These are phyloP conservation scores for Luperina nickerlii DNA, from an alignment of 2,888 invertebrate species.

Conservation along the genomic window DNA sequence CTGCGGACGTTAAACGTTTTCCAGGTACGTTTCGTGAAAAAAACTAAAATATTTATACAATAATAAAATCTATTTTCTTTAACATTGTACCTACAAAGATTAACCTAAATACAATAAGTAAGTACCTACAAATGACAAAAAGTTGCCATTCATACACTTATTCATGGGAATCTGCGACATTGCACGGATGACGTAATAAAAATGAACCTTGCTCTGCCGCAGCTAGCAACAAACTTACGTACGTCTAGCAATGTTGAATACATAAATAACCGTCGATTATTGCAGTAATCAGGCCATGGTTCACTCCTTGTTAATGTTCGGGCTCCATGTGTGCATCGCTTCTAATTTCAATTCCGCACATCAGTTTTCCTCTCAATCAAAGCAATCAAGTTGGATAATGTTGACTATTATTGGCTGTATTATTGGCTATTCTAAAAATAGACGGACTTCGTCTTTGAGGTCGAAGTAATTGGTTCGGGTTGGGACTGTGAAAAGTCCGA, in stretches of 20 bases:
- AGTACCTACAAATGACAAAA: constrained; percentile 17
- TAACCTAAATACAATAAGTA: constrained; percentile 15
- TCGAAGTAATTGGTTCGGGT: constrained; percentile 1
- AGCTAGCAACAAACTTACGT: constrained; percentile 40
- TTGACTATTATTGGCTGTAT: constrained; percentile 26
- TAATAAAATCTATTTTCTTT: constrained; percentile 4
- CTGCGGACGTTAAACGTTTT: neutral
- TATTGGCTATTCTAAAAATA: constrained; percentile 37
- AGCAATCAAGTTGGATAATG: constrained; percentile 37
- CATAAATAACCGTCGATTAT: constrained; percentile 49
- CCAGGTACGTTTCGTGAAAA: neutral
- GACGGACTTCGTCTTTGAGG: neutral
- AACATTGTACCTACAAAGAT: constrained; percentile 3
- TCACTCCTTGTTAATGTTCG: constrained; percentile 52
- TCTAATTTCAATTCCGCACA: constrained; percentile 42
- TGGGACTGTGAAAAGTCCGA: neutral
- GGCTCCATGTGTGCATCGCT: constrained; percentile 20
- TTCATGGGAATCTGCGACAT: constrained; percentile 3
- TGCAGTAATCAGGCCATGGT: constrained; percentile 74
- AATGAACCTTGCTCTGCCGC: constrained; percentile 35
- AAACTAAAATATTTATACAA: constrained; percentile 2
- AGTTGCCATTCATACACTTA: constrained; percentile 29
- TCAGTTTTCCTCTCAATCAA: constrained; percentile 36
- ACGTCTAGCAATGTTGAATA: constrained; percentile 15
- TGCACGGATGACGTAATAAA: constrained; percentile 32